Evolutionary conservation across 2,797 vertebrate species (phyloP), one percentile per base, ranked within the genome.

Genomic region (Eurystomus glaucurus): DNA sequence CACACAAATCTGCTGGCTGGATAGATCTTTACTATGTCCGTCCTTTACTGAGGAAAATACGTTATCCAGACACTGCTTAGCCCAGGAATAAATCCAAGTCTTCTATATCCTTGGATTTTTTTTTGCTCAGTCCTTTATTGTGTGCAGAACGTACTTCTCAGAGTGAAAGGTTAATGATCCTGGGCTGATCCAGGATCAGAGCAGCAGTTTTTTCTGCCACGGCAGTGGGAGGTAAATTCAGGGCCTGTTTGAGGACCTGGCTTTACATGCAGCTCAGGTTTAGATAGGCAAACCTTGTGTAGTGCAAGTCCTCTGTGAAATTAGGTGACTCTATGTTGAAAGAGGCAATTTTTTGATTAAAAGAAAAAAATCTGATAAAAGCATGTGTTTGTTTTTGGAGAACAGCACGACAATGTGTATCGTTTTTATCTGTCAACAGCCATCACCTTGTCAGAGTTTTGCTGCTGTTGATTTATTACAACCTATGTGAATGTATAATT

Each of bases 391-490:
- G 97, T 96, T 97, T 98, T 98, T 94, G 93, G 95, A 97, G 96
- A 97, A 80, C 80, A 90, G 96, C 93, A 91, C 43, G 75, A 91
- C 91, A 95, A 78, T 26, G 46, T 86, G 70, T 97, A 96, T 97
- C 90, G 54, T 69, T 98, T 97, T 98, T 97, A 98, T 98, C 97
- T 97, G 97, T 98, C 97, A 97, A 97, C 97, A 96, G 96, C 94
- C 97, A 97, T 97, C 97, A 97, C 96, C 96, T 96, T 98, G 98
- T 98, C 98, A 98, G 97, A 76, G 95, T 96, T 97, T 88, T 94
- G 91, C 90, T 93, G 91, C 87, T 96, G 92, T 97, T 98, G 98
- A 98, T 98, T 98, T 98, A 98, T 98, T 98, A 93, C 97, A 97
- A 93, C 93, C 95, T 97, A 93, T 96, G 96, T 0, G 95, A 97